Conservation (phyloP, 1,140 invertebrate genomes). For the Gonatopus flavifemur region DNA sequence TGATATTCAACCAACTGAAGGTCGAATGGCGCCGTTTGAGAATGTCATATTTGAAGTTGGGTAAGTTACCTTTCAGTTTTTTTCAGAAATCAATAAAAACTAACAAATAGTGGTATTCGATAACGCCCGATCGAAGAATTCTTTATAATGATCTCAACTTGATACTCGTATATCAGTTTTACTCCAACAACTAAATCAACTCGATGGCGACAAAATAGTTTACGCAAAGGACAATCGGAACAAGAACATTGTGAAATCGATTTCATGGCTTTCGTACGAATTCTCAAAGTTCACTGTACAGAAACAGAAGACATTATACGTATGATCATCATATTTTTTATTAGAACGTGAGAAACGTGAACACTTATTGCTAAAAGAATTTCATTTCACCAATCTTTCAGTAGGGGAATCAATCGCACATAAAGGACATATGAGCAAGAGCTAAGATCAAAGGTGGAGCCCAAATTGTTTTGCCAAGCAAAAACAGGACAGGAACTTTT, state of each 20-base stretch:
- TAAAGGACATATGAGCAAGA: too few species aligned
- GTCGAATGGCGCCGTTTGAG: conserved; percentile 38
- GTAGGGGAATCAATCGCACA: too few species aligned
- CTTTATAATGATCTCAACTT: neutral
- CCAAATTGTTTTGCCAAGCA: too few species aligned
- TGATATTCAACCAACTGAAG: conserved; percentile 31
- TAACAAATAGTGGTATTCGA: neutral
- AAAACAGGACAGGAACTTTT: too few species aligned
- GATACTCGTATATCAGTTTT: conserved; percentile 23
- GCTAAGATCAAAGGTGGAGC: too few species aligned
- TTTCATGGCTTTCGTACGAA: conserved; percentile 34
- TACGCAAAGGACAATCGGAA: neutral
- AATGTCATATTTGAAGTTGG: conserved; percentile 30
- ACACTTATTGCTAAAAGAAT: too few species aligned
- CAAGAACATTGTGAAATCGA: conserved; percentile 8
- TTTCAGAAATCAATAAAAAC: neutral
- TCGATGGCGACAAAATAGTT: conserved; percentile 7
- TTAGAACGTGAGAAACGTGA: too few species aligned
- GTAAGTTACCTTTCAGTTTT: conserved; percentile 16
- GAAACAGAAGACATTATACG: conserved; percentile 19
- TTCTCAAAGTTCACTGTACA: conserved; percentile 27
- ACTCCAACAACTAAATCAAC: conserved; percentile 15
- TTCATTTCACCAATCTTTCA: too few species aligned
- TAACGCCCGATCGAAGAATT: neutral
- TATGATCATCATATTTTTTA: too few species aligned